Percentiles rank a stretch among this genome's conserved stretches.
Evolutionary conservation across 2,113 vertebrate species (phyloP).

Genomic region (Nycticorax nycticorax): DNA sequence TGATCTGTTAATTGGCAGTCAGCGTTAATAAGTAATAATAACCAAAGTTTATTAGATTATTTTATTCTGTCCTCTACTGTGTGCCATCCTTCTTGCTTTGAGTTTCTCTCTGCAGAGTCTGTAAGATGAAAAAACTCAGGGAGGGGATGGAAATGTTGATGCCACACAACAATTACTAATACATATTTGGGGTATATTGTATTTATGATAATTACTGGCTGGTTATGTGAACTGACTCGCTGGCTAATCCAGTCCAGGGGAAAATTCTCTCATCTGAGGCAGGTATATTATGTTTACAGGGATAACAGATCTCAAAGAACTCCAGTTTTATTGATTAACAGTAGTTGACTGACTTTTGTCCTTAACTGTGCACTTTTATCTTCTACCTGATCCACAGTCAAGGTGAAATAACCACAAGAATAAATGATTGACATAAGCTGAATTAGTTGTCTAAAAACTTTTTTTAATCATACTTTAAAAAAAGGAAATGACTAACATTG

Average conservation of each 20-base stretch:
- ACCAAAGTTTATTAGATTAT: background rate
- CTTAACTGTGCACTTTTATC: background rate
- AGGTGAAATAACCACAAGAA: background rate
- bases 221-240: background rate
- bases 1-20: background rate
- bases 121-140: background rate
- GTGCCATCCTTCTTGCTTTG: background rate
- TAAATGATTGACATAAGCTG: background rate
- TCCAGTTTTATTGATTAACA: background rate
- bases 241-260: background rate
- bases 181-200: background rate
- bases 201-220: background rate
- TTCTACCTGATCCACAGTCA: background rate
- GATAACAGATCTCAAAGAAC: background rate
- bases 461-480: background rate
- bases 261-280: background rate
- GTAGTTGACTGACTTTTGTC: background rate
- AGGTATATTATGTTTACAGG: background rate
- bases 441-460: background rate
- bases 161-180: background rate
- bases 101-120: background rate
- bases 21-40: background rate
- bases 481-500: background rate
- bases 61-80: background rate
- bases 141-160: background rate